A percentile compares a stretch with the other conserved stretches of the same genome.
Conservation (phyloP, 2,888 invertebrate species). For the Platypus cylindrus region DNA sequence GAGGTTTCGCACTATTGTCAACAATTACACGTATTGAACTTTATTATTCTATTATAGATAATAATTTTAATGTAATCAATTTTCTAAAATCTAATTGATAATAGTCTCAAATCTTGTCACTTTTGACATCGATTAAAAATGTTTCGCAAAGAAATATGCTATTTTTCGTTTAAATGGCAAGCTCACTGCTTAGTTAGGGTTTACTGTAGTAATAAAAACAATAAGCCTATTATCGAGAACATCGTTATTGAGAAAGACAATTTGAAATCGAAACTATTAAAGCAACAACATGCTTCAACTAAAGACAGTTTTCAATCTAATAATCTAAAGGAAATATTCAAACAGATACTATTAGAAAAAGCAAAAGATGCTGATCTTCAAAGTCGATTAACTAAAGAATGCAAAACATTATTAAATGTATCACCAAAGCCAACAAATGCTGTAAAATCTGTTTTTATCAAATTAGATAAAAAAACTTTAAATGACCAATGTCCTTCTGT, state of each 20-base stretch:
- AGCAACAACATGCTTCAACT: too few relatives aligned
- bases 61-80: too few relatives aligned
- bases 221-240: constrained; percentile 2
- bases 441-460: constrained; percentile 1
- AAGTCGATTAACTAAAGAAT: constrained; percentile 19
- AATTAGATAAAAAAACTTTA: constrained; percentile 8
- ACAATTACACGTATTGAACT: too few relatives aligned
- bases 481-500: background rate
- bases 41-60: too few relatives aligned
- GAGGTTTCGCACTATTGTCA: too few relatives aligned
- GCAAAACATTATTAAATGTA: constrained; percentile 12
- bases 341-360: constrained; percentile 16
- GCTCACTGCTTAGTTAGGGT: constrained; percentile 5
- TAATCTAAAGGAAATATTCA: background rate
- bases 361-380: constrained; percentile 16
- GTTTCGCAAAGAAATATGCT: too few relatives aligned
- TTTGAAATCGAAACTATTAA: background rate
- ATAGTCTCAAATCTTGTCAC: too few relatives aligned
- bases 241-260: constrained; percentile 1
- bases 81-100: too few relatives aligned
- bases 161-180: too few relatives aligned
- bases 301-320: too few relatives aligned
- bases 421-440: constrained; percentile 1
- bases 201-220: constrained; percentile 3
- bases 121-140: too few relatives aligned